Percentiles rank a stretch among this genome's conserved stretches.
These are phyloP conservation scores for Chloebia gouldiae DNA, from an alignment of 2,113 vertebrate genomes.

Conservation along the genomic window DNA sequence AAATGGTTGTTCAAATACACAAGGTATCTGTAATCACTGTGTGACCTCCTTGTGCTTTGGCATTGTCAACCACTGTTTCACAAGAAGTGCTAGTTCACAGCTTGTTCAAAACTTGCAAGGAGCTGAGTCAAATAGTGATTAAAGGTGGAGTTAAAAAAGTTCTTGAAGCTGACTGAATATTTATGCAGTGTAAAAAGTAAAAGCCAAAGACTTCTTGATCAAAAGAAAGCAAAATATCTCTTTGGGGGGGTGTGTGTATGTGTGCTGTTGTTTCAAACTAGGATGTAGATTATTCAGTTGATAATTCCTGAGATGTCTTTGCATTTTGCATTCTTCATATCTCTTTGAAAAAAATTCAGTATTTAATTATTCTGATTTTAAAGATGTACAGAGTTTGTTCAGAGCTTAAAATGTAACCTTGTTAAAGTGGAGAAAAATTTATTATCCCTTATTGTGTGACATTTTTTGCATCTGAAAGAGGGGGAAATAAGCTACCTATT, in stretches of 20 bases:
- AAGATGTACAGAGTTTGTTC: background rate
- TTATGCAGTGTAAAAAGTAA: constrained; percentile 17
- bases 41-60: background rate
- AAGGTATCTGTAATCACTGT: background rate
- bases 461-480: background rate
- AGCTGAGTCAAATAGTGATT: background rate
- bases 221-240: background rate
- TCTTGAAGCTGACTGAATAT: constrained; percentile 36
- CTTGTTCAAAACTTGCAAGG: background rate
- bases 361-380: background rate
- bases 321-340: background rate
- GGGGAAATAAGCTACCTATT: background rate
- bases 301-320: background rate
- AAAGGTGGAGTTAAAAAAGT: background rate
- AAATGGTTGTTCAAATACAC: background rate
- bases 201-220: background rate
- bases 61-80: background rate
- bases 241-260: background rate
- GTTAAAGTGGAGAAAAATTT: background rate
- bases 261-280: background rate
- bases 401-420: background rate
- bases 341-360: background rate
- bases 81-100: background rate
- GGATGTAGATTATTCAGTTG: background rate
- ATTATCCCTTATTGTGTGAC: background rate